Evolutionary conservation across 2,113 vertebrate genomes (phyloP).

Genomic region (Carassius auratus): DNA sequence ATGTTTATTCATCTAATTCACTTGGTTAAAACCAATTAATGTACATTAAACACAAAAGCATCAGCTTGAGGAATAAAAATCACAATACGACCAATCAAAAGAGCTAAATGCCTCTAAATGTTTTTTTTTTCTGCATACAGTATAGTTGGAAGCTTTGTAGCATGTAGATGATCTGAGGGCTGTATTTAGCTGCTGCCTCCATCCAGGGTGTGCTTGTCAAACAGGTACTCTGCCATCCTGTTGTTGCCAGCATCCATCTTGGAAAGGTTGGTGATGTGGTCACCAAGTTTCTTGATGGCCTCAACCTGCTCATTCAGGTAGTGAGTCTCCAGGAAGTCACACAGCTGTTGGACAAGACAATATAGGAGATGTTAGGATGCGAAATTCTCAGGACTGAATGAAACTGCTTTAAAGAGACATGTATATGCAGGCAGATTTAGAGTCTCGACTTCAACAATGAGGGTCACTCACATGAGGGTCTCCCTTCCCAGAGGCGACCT

Average conservation of each 20-base stretch:
- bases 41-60: not conserved
- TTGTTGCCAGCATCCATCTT: constrained; percentile 75
- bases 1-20: constrained; percentile 51
- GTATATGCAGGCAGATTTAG: no score
- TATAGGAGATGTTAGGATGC: not conserved
- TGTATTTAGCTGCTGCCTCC: constrained; percentile 72
- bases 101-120: not conserved
- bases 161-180: not conserved
- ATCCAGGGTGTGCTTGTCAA: constrained; percentile 93
- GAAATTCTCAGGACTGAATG: no score
- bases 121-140: not conserved
- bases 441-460: no score
- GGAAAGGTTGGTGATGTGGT: constrained; percentile 77
- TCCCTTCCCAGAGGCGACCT: constrained; percentile 67
- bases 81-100: not conserved
- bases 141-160: not conserved
- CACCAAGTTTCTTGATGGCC: constrained; percentile 90
- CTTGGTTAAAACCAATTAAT: not conserved
- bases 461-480: constrained; percentile 77
- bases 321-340: constrained; percentile 92
- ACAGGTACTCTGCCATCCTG: constrained; percentile 94
- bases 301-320: constrained; percentile 95
- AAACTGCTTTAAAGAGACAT: no score
- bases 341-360: constrained; percentile 61
- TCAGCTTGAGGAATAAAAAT: not conserved